Conservation (phyloP, 2,113 vertebrate species). For the Corythornis cristatus region DNA sequence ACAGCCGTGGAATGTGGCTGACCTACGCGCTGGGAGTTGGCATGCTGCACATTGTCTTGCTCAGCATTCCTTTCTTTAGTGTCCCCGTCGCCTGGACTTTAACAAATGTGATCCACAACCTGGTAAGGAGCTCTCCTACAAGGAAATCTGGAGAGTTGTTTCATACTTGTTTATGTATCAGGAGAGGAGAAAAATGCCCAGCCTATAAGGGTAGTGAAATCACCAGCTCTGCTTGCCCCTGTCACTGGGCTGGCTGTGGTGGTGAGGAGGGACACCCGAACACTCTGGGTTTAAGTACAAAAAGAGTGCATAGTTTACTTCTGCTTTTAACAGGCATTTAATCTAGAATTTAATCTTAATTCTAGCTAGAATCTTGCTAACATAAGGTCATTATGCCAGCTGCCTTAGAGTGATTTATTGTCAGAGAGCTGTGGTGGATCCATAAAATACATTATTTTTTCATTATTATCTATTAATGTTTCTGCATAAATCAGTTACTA, state of each 20-base stretch:
- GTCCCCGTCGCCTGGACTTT: constrained; percentile 96
- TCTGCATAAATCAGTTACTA: background rate
- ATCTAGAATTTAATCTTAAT: background rate
- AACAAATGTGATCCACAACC: constrained; percentile 97
- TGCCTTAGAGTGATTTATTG: background rate
- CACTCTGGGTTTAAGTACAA: background rate
- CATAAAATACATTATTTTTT: background rate
- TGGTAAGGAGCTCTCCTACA: constrained; percentile 80
- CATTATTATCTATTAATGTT: background rate
- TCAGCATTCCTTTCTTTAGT: constrained; percentile 98
- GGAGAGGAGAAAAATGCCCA: background rate
- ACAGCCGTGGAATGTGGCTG: constrained; percentile 97
- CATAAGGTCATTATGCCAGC: background rate
- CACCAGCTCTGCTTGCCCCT: background rate
- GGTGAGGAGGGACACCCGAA: background rate
- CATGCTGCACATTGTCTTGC: constrained; percentile 94
- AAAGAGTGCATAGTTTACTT: accelerated
- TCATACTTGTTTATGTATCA: background rate
- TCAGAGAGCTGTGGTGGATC: background rate
- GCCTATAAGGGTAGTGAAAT: background rate
- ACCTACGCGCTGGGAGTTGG: constrained; percentile 92
- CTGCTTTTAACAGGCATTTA: background rate
- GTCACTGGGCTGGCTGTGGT: background rate
- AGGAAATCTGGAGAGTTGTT: background rate
- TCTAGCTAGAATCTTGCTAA: background rate